A percentile compares a stretch with the other conserved stretches of the same genome.
Evolutionary conservation across 1,140 invertebrate genomes (phyloP).

Genomic region (Rhyzopertha dominica): DNA sequence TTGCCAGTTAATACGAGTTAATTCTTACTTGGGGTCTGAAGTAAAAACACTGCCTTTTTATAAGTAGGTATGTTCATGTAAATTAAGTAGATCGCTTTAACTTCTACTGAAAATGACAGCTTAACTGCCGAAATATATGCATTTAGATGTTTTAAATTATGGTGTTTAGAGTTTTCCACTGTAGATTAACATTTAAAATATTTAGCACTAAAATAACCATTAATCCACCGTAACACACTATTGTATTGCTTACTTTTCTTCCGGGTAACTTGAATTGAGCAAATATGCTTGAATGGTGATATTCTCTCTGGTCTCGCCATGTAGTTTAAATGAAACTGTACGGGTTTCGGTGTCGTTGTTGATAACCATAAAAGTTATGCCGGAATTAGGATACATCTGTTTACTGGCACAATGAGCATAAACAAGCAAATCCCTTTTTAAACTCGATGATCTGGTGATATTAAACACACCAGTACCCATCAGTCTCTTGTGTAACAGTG

Average conservation of each 20-base stretch:
- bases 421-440: slow-evolving; percentile 7
- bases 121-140: too few relatives aligned
- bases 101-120: too few relatives aligned
- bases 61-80: too few relatives aligned
- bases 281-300: not conserved
- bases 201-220: too few relatives aligned
- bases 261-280: not conserved
- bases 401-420: slow-evolving; percentile 38
- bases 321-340: slow-evolving; percentile 23
- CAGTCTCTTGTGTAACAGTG: slow-evolving; percentile 36
- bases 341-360: slow-evolving; percentile 26
- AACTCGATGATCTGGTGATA: slow-evolving; percentile 10
- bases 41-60: too few relatives aligned
- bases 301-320: not conserved
- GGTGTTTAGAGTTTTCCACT: too few relatives aligned
- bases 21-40: too few relatives aligned
- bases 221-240: too few relatives aligned
- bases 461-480: slow-evolving; percentile 41
- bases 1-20: too few relatives aligned
- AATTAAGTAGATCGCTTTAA: too few relatives aligned
- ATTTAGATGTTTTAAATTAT: too few relatives aligned
- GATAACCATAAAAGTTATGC: slow-evolving; percentile 33
- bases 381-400: slow-evolving; percentile 38
- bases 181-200: too few relatives aligned
- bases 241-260: not conserved